Evolutionary conservation across 2,888 invertebrate genomes (phyloP).

Genomic region (Apeira syringaria): DNA sequence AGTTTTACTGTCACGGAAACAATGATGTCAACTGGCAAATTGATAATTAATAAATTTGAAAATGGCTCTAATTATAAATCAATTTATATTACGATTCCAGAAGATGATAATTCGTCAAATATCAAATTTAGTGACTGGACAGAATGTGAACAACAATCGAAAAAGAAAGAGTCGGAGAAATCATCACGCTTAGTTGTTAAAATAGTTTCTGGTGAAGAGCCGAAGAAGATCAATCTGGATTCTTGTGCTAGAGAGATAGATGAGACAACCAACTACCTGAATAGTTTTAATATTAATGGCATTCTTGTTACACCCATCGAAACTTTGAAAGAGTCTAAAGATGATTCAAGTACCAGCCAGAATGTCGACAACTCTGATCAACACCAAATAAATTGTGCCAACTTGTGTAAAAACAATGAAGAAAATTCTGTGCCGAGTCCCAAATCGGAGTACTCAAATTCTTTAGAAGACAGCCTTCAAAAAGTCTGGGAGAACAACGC

Average conservation of each 20-base stretch:
- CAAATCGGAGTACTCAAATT: slow-evolving; percentile 38
- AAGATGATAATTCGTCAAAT: slow-evolving; percentile 43
- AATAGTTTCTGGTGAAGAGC: slow-evolving; percentile 58
- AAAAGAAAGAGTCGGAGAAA: slow-evolving; percentile 52
- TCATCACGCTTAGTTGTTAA: slow-evolving; percentile 67
- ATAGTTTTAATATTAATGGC: background rate
- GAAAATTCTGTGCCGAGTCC: slow-evolving; percentile 1
- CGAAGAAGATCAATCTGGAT: slow-evolving; percentile 59
- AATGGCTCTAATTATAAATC: slow-evolving; percentile 61
- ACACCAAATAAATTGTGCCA: slow-evolving; percentile 1
- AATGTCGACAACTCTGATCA: background rate
- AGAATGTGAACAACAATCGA: slow-evolving; percentile 50
- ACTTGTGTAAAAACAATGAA: background rate
- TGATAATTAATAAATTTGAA: slow-evolving; percentile 74
- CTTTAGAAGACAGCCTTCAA: slow-evolving; percentile 70
- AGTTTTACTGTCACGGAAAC: slow-evolving; percentile 18
- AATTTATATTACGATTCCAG: slow-evolving; percentile 57
- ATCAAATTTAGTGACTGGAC: slow-evolving; percentile 63
- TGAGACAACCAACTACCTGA: slow-evolving; percentile 19
- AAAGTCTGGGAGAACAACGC: slow-evolving; percentile 77
- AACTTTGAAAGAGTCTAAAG: background rate
- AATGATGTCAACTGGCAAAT: slow-evolving; percentile 70
- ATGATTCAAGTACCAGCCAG: background rate
- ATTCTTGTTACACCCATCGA: background rate
- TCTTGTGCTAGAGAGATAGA: slow-evolving; percentile 56